Evolutionary conservation across 1,140 invertebrate genomes (phyloP).

Genomic region (Capitella teleta): DNA sequence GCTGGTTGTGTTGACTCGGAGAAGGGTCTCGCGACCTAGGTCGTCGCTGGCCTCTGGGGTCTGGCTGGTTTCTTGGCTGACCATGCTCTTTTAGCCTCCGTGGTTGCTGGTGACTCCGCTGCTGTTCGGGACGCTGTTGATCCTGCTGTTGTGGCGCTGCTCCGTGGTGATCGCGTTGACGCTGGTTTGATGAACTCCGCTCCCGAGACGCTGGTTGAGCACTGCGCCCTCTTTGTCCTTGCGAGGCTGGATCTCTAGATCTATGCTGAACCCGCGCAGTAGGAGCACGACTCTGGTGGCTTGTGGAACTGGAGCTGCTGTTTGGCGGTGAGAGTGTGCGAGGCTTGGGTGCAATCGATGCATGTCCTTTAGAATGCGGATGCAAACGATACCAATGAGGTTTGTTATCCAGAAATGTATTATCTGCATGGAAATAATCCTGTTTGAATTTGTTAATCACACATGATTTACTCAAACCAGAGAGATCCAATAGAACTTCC

Average conservation of each 20-base stretch:
- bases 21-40: neutral
- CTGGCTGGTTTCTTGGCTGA: neutral
- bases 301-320: neutral
- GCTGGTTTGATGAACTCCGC: neutral
- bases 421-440: neutral
- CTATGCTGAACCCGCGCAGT: neutral
- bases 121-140: neutral
- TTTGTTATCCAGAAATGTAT: conserved; percentile 42
- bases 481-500: conserved; percentile 49
- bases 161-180: neutral
- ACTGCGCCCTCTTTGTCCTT: neutral
- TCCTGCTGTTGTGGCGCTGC: neutral
- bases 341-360: neutral
- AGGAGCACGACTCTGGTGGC: neutral
- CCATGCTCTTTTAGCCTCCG: neutral
- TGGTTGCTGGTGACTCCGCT: neutral
- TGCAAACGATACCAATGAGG: conserved; percentile 48
- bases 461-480: conserved; percentile 35
- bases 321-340: neutral
- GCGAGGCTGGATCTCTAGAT: neutral
- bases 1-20: neutral
- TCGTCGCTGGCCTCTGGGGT: neutral
- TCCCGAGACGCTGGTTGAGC: neutral
- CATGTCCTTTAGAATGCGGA: conserved; percentile 13
- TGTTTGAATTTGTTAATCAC: neutral